A percentile compares a stretch with the other conserved stretches of the same genome.
phyloP scores from a whole-genome alignment of 2,888 invertebrate genomes.

The Tipula vernalis region DNA sequence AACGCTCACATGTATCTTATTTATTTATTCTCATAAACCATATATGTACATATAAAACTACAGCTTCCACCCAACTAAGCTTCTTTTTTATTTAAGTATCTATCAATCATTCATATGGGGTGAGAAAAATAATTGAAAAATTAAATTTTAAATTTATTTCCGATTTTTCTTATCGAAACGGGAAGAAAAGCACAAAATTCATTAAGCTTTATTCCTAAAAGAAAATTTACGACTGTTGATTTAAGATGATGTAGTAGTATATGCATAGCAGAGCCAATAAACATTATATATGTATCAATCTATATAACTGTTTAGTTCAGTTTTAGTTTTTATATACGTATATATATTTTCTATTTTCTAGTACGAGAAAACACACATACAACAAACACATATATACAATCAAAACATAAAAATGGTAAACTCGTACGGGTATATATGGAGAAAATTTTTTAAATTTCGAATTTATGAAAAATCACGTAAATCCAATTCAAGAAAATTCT shows the following conservation, averaged over 20 bases:
- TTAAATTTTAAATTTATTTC: not conserved
- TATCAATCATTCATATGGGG: not conserved
- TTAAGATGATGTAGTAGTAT: not conserved
- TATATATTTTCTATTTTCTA: not conserved
- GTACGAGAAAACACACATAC: not conserved
- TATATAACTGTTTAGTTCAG: not conserved
- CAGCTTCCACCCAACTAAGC: not conserved
- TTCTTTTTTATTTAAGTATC: not conserved
- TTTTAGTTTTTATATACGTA: not conserved
- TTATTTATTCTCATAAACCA: not conserved
- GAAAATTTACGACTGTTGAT: not conserved
- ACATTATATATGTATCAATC: not conserved
- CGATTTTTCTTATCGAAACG: not conserved
- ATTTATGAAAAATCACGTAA: not conserved
- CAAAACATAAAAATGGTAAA: not conserved
- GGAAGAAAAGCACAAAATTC: not conserved
- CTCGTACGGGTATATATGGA: not conserved
- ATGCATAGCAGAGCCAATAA: not conserved
- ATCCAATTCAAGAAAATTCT: not conserved
- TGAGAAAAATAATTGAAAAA: not conserved
- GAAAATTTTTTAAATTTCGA: not conserved
- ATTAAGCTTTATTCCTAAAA: not conserved
- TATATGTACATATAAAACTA: not conserved
- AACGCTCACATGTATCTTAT: not conserved
- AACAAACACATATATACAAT: not conserved